phyloP scores from a whole-genome alignment of 2,113 vertebrate genomes.

The Scalopus aquaticus region DNA sequence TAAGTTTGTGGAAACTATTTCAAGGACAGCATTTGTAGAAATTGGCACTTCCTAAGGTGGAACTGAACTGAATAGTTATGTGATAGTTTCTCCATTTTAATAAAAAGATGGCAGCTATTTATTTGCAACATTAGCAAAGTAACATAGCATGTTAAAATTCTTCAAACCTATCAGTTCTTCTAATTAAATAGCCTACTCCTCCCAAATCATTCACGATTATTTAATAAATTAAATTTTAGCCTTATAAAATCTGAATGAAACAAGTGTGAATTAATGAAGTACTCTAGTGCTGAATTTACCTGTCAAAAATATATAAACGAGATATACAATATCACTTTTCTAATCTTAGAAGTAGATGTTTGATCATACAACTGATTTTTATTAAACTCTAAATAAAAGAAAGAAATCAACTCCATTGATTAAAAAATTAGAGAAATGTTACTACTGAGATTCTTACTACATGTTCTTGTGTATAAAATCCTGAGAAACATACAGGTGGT shows the following conservation, averaged over 20 bases:
- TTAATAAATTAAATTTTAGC: conserved; percentile 26
- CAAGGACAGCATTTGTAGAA: background rate
- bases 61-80: background rate
- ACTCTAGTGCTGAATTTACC: background rate
- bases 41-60: background rate
- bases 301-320: background rate
- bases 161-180: conserved; percentile 18
- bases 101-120: background rate
- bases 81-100: background rate
- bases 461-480: conserved; percentile 42
- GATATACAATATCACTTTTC: background rate
- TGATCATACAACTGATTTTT: background rate
- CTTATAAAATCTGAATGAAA: conserved; percentile 26
- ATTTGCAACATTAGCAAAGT: background rate
- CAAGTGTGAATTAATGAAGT: background rate
- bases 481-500: background rate
- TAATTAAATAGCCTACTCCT: background rate
- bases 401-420: background rate
- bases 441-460: conserved; percentile 29
- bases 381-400: conserved; percentile 35
- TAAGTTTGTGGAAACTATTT: background rate
- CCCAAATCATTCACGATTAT: background rate
- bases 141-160: background rate
- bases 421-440: conserved; percentile 10
- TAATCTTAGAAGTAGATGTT: background rate